Conservation (phyloP, 2,888 invertebrate species). For the Limnephilus lunatus region DNA sequence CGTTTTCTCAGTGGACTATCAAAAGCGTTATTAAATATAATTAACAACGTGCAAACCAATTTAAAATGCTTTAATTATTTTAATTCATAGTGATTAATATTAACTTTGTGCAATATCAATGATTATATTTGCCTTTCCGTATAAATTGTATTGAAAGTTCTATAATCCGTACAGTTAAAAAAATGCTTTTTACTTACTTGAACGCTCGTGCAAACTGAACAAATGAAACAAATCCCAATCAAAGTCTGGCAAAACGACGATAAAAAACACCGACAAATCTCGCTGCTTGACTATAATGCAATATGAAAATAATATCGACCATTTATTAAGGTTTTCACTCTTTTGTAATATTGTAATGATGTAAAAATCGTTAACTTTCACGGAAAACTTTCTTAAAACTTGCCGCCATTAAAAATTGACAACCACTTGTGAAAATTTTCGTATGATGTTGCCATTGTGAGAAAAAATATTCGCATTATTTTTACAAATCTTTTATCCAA, state of each 20-base stretch:
- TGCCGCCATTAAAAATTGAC: background rate
- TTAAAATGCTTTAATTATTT: background rate
- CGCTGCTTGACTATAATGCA: background rate
- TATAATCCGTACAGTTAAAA: background rate
- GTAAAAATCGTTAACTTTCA: background rate
- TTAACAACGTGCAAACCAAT: background rate
- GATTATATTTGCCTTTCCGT: background rate
- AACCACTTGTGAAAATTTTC: background rate
- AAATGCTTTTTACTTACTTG: background rate
- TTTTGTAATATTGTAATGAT: background rate
- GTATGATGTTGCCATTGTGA: background rate
- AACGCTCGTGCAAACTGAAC: background rate
- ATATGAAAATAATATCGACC: background rate
- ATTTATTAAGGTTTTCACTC: background rate
- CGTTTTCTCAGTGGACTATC: background rate
- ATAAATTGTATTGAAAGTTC: background rate
- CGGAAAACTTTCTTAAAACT: background rate
- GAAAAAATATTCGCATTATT: background rate
- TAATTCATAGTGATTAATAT: background rate
- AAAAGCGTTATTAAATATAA: background rate
- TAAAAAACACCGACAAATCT: background rate
- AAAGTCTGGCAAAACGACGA: background rate
- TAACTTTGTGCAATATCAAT: background rate
- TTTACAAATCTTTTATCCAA: background rate
- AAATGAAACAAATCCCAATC: background rate